These are phyloP conservation scores for Varecia variegata DNA, from an alignment of 2,797 vertebrate species.

Conservation along the genomic window DNA sequence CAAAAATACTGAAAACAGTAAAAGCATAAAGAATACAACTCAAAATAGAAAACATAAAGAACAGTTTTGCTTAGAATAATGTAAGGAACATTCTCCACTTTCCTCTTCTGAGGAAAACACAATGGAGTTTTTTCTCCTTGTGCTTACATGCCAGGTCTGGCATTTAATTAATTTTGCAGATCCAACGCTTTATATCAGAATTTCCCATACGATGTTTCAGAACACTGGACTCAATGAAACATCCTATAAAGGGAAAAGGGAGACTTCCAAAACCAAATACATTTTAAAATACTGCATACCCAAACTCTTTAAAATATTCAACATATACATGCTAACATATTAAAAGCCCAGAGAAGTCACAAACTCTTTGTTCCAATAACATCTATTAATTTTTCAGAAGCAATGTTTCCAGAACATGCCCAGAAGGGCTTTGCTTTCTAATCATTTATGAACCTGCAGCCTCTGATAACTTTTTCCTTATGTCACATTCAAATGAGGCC, in stretches of 20 bases:
- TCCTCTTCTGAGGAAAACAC: neutral
- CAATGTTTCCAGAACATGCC: neutral
- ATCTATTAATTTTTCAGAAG: neutral
- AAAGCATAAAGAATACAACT: neutral
- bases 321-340: neutral
- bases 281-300: neutral
- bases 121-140: neutral
- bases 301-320: neutral
- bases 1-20: neutral
- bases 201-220: neutral
- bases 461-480: neutral
- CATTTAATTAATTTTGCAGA: slow-evolving; percentile 17
- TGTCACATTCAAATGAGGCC: neutral
- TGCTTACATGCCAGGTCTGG: neutral
- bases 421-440: neutral
- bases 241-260: neutral
- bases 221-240: neutral
- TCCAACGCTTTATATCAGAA: neutral
- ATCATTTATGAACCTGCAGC: neutral
- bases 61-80: neutral
- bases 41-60: neutral
- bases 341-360: neutral
- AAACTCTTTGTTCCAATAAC: neutral
- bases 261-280: neutral
- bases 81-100: neutral